Base-by-base conservation (phyloP, 2,113 vertebrate species). In the Dolichotis patagonum region DNA sequence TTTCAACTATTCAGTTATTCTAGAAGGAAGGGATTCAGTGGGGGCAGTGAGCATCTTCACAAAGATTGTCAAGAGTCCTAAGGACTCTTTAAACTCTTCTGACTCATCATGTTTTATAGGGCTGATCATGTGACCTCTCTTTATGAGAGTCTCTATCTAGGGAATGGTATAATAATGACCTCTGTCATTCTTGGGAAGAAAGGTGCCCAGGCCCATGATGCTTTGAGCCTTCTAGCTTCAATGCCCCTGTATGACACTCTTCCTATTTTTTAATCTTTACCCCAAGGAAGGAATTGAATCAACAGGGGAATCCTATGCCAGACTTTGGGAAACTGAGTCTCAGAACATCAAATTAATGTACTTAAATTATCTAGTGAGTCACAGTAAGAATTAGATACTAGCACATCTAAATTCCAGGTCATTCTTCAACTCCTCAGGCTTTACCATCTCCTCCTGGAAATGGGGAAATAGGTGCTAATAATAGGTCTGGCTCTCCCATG, bases 51-150 rank as follows among this genome's bases (percentile, higher is more conserved):
- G 67, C 28, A 89, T 62, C 92, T 97, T 97, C 78, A 88, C 90
- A 96, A 97, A 96, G 67, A 67, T 28, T 80, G 28, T 88, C 77
- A 88, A 78, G 96, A 97, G 94, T 96, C 67, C 82, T 43, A 4
- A n/a, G 95, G 56, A 80, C 85, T 96, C 95, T 96, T 95, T 95
- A 89, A 96, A 95, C 82, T 89, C 94, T 56, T 96, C 90, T 98
- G 96, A 98, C 96, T 98, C 97, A 97, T 58, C 65, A 19, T 94
- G 75, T 94, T 82, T 96, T 92, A 86, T 10, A 75, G 83, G 19
- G 4, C 7, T 54, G 49, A 56, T 95, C 97, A 97, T 56, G 88
- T 96, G 94, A 88, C 94, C 41, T 94, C 28, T 69, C 73, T 97
- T 96, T 94, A 97, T 91, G 83, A 92, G 82, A 97, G 91, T 96